phyloP scores from a whole-genome alignment of 2,888 invertebrate genomes.

The Yponomeuta cagnagella region DNA sequence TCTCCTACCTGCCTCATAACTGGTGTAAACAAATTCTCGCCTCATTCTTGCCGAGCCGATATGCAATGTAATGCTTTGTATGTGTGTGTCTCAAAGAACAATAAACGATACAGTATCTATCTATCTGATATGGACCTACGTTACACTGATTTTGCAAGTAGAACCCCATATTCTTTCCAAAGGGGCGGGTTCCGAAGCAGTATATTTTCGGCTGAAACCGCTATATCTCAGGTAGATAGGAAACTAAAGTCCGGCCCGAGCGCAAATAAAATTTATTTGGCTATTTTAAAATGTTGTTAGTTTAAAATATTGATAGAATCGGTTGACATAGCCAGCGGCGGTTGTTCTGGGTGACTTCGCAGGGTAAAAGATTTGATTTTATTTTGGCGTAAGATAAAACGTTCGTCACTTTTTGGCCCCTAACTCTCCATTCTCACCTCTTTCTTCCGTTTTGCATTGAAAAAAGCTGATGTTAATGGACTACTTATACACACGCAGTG shows the following conservation, averaged over 20 bases:
- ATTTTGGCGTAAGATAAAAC: not conserved
- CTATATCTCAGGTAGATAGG: slow-evolving; percentile 3
- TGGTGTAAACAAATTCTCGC: no score
- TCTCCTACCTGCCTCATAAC: no score
- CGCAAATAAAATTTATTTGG: not conserved
- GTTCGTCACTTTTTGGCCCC: no score
- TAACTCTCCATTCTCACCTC: no score
- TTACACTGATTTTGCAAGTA: not conserved
- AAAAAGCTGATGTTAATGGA: no score
- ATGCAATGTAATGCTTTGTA: no score
- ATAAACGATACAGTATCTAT: no score
- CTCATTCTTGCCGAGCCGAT: no score
- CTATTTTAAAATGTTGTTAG: not conserved
- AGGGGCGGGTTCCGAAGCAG: not conserved
- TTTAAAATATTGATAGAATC: not conserved
- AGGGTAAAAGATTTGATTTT: not conserved
- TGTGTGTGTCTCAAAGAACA: no score
- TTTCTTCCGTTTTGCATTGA: no score
- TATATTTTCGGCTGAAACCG: not conserved
- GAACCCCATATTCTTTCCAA: not conserved
- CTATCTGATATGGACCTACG: not conserved
- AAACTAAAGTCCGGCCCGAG: not conserved
- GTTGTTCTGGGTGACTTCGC: not conserved
- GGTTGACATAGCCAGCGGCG: not conserved
- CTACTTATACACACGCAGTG: no score